These are phyloP conservation scores for Sebastes ruberrimus DNA, from an alignment of 2,797 vertebrate genomes.

Conservation along the genomic window DNA sequence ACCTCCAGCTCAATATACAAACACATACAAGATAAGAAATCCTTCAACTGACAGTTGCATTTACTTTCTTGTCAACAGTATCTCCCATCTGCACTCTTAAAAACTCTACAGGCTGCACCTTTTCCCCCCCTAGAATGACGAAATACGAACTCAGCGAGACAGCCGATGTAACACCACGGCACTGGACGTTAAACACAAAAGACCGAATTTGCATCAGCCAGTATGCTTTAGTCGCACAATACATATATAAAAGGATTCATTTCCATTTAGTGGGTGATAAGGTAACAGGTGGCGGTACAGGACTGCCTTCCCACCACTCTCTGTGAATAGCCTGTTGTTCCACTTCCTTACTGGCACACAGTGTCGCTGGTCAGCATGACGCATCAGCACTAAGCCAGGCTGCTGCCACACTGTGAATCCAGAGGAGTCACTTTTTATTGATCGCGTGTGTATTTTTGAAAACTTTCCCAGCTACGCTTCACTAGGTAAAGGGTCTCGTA, in stretches of 20 bases:
- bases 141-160: conserved; percentile 7
- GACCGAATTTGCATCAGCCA: neutral
- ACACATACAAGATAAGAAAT: neutral
- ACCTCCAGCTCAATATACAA: neutral
- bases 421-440: neutral
- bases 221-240: neutral
- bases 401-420: neutral
- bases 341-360: neutral
- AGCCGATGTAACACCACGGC: neutral
- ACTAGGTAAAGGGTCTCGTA: neutral
- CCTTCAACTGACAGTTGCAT: neutral
- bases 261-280: conserved; percentile 59
- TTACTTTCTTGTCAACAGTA: neutral
- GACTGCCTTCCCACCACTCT: conserved; percentile 17
- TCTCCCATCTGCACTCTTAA: neutral
- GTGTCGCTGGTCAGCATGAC: neutral
- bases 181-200: conserved; percentile 6
- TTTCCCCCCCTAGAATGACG: neutral
- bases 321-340: conserved; percentile 9
- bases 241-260: conserved; percentile 29
- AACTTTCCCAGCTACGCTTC: neutral
- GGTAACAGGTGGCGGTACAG: conserved; percentile 42
- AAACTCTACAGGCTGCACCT: neutral
- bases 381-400: neutral
- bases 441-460: neutral